phyloP scores from a whole-genome alignment of 2,113 vertebrate species.

The Bucco capensis region DNA sequence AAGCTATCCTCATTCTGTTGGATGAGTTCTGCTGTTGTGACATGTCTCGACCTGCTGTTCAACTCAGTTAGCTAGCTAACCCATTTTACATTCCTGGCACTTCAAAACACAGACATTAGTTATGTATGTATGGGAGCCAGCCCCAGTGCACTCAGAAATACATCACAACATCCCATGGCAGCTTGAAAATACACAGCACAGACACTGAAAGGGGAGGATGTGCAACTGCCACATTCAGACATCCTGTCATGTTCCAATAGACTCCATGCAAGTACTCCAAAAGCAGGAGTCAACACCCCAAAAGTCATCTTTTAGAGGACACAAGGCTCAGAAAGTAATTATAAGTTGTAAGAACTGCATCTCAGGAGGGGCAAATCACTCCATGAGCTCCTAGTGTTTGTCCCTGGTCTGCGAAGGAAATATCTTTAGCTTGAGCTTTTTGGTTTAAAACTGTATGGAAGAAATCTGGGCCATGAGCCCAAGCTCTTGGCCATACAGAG shows the following conservation, averaged over 20 bases:
- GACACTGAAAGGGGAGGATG: neutral
- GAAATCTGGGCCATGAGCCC: neutral
- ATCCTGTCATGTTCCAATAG: neutral
- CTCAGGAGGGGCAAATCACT: neutral
- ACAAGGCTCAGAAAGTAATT: neutral
- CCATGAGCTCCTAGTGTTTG: neutral
- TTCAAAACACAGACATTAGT: conserved; percentile 37
- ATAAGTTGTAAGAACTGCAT: neutral
- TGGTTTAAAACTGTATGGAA: neutral
- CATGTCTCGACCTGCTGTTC: conserved; percentile 40
- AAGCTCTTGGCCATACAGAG: neutral
- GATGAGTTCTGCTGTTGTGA: conserved; percentile 35
- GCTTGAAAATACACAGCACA: neutral
- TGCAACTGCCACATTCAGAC: neutral
- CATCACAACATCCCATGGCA: conserved; percentile 9
- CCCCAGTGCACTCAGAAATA: neutral
- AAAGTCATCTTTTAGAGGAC: neutral
- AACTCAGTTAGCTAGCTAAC: neutral
- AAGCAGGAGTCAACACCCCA: neutral
- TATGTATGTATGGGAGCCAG: neutral
- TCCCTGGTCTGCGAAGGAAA: neutral
- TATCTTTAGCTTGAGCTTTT: neutral
- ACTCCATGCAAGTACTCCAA: neutral
- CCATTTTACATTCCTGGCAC: conserved; percentile 22
- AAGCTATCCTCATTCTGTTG: neutral